These are phyloP conservation scores for Microcebus murinus DNA, from an alignment of 2,113 vertebrate species.

Conservation along the genomic window DNA sequence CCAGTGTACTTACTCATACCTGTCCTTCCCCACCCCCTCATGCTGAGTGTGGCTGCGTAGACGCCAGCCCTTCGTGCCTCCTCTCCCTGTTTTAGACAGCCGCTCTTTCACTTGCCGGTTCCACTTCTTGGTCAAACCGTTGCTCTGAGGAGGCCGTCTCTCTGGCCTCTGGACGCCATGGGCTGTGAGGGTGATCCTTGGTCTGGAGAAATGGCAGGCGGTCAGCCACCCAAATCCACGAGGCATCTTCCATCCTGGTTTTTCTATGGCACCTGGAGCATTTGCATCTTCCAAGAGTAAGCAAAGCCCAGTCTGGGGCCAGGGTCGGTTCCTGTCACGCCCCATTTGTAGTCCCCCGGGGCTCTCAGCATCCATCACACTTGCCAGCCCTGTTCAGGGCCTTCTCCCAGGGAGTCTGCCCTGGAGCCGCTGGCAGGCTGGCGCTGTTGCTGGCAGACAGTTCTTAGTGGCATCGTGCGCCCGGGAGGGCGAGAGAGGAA, in stretches of 20 bases:
- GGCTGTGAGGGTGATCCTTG: neutral
- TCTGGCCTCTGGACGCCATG: neutral
- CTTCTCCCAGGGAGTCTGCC: neutral
- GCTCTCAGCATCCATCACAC: neutral
- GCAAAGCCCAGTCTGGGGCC: neutral
- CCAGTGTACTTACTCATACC: neutral
- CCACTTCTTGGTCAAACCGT: neutral
- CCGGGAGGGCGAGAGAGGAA: neutral
- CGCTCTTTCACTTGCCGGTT: neutral
- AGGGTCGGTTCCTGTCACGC: neutral
- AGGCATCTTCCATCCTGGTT: neutral
- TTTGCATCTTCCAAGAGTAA: neutral
- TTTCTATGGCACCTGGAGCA: neutral
- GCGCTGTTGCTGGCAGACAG: neutral
- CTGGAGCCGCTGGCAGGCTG: neutral
- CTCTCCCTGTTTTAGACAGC: neutral
- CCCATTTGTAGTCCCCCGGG: neutral
- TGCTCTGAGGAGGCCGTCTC: neutral
- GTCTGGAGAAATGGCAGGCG: neutral
- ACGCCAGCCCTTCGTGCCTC: neutral
- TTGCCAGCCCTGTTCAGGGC: neutral
- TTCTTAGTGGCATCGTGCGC: neutral
- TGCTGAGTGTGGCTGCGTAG: neutral
- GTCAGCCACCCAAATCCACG: too few species aligned
- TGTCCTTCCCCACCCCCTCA: neutral